phyloP scores from a whole-genome alignment of 2,113 vertebrate genomes.

The Lasiurus cinereus region DNA sequence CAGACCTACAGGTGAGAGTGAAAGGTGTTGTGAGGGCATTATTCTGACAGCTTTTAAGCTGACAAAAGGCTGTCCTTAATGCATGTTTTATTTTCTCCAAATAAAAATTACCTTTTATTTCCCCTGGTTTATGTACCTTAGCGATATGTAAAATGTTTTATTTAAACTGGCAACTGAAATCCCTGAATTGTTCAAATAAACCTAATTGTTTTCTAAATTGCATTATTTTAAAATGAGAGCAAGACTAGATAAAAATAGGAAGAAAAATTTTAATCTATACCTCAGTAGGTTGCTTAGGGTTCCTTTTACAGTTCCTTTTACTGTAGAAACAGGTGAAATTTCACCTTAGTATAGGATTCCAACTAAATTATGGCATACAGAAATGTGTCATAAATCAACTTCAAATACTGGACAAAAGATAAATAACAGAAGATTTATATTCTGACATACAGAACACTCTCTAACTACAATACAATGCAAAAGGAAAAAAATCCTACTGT shows the following conservation, averaged over 20 bases:
- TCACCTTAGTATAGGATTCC: conserved; percentile 69
- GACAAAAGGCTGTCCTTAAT: conserved; percentile 70
- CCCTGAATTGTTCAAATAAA: conserved; percentile 67
- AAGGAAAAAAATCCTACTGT: conserved; percentile 84
- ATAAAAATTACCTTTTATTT: conserved; percentile 80
- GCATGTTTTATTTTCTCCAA: conserved; percentile 78
- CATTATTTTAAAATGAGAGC: conserved; percentile 69
- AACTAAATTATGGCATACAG: conserved; percentile 82
- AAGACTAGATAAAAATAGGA: background rate
- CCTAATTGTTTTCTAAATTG: conserved; percentile 63
- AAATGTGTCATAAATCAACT: conserved; percentile 85
- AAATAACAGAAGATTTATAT: conserved; percentile 88
- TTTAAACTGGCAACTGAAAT: conserved; percentile 46
- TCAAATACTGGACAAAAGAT: conserved; percentile 84
- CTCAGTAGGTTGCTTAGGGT: background rate
- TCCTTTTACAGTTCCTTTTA: conserved; percentile 58
- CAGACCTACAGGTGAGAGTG: conserved; percentile 20
- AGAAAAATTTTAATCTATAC: background rate
- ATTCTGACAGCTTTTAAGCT: conserved; percentile 72
- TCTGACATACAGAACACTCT: conserved; percentile 83
- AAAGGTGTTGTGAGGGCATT: conserved; percentile 77
- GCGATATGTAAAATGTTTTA: conserved; percentile 74
- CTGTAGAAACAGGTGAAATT: conserved; percentile 73
- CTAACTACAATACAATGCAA: conserved; percentile 84
- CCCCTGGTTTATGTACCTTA: conserved; percentile 4